A percentile compares a stretch with the other conserved stretches of the same genome.
Evolutionary conservation across 1,140 invertebrate species (phyloP).

Genomic region (Fopius arisanus): DNA sequence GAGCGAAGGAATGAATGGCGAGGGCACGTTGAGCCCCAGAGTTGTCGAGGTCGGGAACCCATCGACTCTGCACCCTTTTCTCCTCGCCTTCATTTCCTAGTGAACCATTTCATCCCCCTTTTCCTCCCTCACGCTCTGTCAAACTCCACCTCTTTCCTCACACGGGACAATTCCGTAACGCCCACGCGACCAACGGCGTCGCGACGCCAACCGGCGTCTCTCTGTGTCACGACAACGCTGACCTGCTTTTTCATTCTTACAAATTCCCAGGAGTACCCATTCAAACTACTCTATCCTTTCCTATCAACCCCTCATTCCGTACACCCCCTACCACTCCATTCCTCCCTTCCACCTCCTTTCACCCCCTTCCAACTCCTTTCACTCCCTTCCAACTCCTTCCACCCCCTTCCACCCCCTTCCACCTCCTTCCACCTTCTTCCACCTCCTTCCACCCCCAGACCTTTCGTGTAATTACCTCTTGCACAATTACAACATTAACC

Average conservation of each 20-base stretch:
- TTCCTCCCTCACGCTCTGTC: neutral
- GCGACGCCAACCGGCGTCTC: constrained; percentile 30
- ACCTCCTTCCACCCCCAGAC: too few relatives aligned
- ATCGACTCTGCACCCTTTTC: constrained; percentile 39
- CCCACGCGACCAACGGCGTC: constrained; percentile 32
- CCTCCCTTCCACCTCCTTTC: too few relatives aligned
- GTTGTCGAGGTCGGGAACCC: constrained; percentile 59
- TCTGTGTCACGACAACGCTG: constrained; percentile 26
- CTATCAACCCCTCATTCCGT: neutral
- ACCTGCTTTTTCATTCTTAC: constrained; percentile 17
- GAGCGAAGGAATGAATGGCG: constrained; percentile 37
- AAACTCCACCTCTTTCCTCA: neutral
- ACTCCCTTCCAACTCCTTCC: too few relatives aligned
- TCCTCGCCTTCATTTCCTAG: constrained; percentile 22
- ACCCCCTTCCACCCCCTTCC: too few relatives aligned
- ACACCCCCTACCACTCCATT: neutral
- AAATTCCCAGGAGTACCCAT: constrained; percentile 21
- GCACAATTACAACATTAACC: too few relatives aligned
- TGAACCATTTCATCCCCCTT: neutral
- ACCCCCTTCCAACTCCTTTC: neutral
- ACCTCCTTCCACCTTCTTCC: too few relatives aligned
- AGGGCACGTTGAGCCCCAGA: constrained; percentile 36
- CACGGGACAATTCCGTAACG: constrained; percentile 24
- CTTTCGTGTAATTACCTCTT: too few relatives aligned
- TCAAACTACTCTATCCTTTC: constrained; percentile 5